Evolutionary conservation across 30 jellyfish, hydroid and myxozoan genomes (phyloP), one percentile per base, ranked within the genome.

Genomic region (Morbakka virulenta): DNA sequence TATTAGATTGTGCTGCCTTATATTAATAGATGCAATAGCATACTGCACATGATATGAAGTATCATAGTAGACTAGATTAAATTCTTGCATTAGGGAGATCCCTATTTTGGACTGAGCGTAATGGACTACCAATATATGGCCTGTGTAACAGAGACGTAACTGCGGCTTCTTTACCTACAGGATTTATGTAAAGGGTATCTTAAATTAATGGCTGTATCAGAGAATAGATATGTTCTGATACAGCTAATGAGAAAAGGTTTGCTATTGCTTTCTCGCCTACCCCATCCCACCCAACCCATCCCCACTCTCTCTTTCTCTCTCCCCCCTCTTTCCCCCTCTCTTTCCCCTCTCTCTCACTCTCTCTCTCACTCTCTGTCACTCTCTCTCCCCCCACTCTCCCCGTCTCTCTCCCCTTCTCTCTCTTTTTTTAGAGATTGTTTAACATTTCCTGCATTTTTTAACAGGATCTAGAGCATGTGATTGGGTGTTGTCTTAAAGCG

Each of bases 401-500:
- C 62, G n/a, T 47, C n/a, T 13, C n/a, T 13, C n/a, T 47, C 14
- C n/a, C n/a, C n/a, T 12, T 12, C 62, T 47, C n/a, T 13, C n/a
- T 47, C 13, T 47, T 47, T 13, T 47, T n/a, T n/a, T n/a, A n/a
- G n/a, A n/a, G n/a, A n/a, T n/a, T n/a, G n/a, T n/a, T n/a, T n/a
- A n/a, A n/a, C n/a, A n/a, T n/a, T n/a, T n/a, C n/a, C n/a, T n/a
- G n/a, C n/a, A n/a, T n/a, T n/a, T n/a, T n/a, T n/a, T n/a, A n/a
- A n/a, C n/a, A 93, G 99, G 96, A 93, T 68, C 52, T 78, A 41
- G 86, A 94, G 48, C 96, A 93, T 48, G 64, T 93, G n/a, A 91
- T 82, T 26, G 30, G 70, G 52, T 80, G 88, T 49, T 86, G 97
- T 74, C 77, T 93, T 9, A 77, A 82, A 48, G 99, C 99, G 1